Percentiles rank a stretch among this genome's conserved stretches.
Evolutionary conservation across 2,888 invertebrate species (phyloP).

Genomic region (Penaeus monodon): DNA sequence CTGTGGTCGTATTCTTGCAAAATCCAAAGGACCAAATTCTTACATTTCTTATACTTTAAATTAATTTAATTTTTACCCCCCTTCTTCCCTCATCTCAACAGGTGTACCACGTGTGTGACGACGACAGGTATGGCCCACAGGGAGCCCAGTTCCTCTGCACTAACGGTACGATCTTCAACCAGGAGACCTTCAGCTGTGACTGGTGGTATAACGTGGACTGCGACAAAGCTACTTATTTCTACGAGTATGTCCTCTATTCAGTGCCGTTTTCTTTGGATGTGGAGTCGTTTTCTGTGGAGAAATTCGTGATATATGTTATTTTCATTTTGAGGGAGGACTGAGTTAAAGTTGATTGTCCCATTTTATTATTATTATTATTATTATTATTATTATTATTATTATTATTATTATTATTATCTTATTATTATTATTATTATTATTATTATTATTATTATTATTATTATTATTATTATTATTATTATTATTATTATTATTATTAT

Average conservation of each 20-base stretch:
- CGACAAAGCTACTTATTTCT: slow-evolving; percentile 74
- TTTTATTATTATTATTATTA: too few relatives aligned
- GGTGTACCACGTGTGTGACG: slow-evolving; percentile 68
- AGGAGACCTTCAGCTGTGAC: slow-evolving; percentile 67
- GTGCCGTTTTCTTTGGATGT: background rate
- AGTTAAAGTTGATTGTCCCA: background rate
- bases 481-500: too few relatives aligned
- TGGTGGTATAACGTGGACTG: slow-evolving; percentile 70
- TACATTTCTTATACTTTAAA: too few relatives aligned
- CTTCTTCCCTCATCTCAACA: slow-evolving; percentile 39
- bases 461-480: too few relatives aligned
- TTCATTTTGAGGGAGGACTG: background rate
- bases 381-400: too few relatives aligned
- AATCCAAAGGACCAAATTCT: too few relatives aligned
- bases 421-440: too few relatives aligned
- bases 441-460: too few relatives aligned
- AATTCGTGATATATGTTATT: background rate
- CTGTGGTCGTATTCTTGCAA: too few relatives aligned
- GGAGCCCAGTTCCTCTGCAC: slow-evolving; percentile 75
- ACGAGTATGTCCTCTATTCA: slow-evolving; percentile 42
- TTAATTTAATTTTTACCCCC: too few relatives aligned
- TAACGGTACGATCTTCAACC: slow-evolving; percentile 68
- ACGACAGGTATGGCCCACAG: slow-evolving; percentile 73
- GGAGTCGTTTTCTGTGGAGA: background rate
- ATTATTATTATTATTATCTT: too few relatives aligned